phyloP scores from a whole-genome alignment of 2,888 invertebrate species.

The Vandiemenella viatica region DNA sequence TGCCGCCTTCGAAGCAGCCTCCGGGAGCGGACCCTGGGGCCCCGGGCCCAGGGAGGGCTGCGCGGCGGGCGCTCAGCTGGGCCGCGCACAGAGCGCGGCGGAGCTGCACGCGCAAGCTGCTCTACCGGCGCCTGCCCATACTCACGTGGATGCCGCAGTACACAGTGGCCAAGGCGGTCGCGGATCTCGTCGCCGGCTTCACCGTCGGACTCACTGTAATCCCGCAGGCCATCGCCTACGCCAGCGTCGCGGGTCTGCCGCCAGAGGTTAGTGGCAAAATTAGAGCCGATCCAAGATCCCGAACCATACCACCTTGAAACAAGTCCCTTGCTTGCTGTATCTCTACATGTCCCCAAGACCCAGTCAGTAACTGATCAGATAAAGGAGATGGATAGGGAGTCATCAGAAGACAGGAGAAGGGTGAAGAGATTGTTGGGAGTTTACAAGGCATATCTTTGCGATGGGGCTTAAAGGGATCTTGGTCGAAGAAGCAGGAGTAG shows the following conservation, averaged over 20 bases:
- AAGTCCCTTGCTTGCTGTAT: not conserved
- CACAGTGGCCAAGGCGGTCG: conserved; percentile 36
- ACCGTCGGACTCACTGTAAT: conserved; percentile 64
- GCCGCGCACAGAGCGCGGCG: conserved; percentile 19
- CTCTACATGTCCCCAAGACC: not conserved
- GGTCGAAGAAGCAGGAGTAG: no score
- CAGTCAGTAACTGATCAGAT: no score
- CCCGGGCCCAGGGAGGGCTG: no score
- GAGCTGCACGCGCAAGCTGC: conserved; percentile 43
- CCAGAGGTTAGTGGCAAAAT: conserved; percentile 42
- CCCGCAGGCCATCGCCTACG: conserved; percentile 65
- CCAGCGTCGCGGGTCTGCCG: conserved; percentile 53
- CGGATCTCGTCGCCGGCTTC: conserved; percentile 58
- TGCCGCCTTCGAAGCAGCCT: not conserved
- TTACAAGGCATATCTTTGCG: no score
- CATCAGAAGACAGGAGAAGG: no score
- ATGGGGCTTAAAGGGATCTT: no score
- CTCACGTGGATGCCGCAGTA: conserved; percentile 52
- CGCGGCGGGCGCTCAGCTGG: not conserved
- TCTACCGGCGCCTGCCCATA: conserved; percentile 48
- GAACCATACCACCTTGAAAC: not conserved
- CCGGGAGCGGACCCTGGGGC: no score
- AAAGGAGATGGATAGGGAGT: no score
- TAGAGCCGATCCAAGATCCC: not conserved
- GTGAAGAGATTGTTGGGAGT: no score